Conservation (phyloP, 2,888 invertebrate genomes). For the Gari tellinella region DNA sequence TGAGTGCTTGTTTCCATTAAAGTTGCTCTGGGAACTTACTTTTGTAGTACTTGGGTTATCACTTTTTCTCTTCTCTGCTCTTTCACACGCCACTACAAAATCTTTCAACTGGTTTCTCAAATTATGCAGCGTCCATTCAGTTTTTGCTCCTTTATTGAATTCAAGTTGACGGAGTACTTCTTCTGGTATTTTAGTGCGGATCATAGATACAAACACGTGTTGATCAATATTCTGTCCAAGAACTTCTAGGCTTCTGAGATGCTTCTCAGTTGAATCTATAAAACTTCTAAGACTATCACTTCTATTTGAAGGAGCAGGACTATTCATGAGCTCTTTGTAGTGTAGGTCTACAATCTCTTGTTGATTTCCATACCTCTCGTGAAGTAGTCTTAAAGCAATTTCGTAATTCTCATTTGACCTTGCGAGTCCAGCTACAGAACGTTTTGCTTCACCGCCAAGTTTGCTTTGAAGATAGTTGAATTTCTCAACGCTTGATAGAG, state of each 20-base stretch:
- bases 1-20: no score
- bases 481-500: conserved; percentile 9
- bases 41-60: no score
- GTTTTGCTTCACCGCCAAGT: conserved; percentile 17
- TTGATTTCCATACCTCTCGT: conserved; percentile 28
- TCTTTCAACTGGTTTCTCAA: conserved; percentile 10
- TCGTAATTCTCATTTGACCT: conserved; percentile 30
- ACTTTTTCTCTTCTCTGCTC: no score
- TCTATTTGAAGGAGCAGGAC: not conserved
- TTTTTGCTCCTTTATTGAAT: conserved; percentile 8
- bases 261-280: conserved; percentile 22
- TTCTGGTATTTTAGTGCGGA: conserved; percentile 16
- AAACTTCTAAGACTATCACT: conserved; percentile 6
- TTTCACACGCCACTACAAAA: conserved; percentile 15
- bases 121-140: conserved; percentile 9
- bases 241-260: conserved; percentile 29
- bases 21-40: no score
- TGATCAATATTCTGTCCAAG: conserved; percentile 24
- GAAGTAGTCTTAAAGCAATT: conserved; percentile 15
- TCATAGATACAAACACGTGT: conserved; percentile 30
- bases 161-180: conserved; percentile 29
- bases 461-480: conserved; percentile 26
- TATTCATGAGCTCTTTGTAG: conserved; percentile 22
- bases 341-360: conserved; percentile 21
- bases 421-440: conserved; percentile 16